Evolutionary conservation across 2,113 vertebrate species (phyloP).

Genomic region (Empidonax alnorum): DNA sequence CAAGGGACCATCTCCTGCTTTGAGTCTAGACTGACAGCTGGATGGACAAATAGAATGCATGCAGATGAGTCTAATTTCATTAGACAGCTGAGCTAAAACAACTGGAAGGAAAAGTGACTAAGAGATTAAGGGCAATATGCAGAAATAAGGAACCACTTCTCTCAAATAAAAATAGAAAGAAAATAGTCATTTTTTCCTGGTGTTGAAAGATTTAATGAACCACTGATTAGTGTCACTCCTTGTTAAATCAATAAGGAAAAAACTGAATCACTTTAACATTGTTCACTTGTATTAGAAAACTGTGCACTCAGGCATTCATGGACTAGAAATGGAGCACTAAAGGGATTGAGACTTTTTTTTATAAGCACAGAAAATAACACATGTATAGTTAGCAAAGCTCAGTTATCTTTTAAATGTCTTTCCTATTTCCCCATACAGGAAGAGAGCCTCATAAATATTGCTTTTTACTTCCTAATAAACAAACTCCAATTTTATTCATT

Average conservation of each 20-base stretch:
- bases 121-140: neutral
- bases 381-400: neutral
- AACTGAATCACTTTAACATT: neutral
- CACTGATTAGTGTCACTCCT: slow-evolving; percentile 9
- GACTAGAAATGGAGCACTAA: neutral
- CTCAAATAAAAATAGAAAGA: slow-evolving; percentile 28
- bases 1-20: neutral
- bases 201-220: slow-evolving; percentile 42
- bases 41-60: neutral
- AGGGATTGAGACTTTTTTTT: neutral
- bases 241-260: slow-evolving; percentile 54
- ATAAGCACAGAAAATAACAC: neutral
- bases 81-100: neutral
- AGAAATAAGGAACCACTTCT: slow-evolving; percentile 4
- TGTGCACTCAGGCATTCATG: neutral
- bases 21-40: neutral
- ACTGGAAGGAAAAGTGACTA: neutral
- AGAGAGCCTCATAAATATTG: neutral
- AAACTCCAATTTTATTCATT: neutral
- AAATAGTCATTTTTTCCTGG: slow-evolving; percentile 8
- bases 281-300: neutral
- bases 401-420: neutral
- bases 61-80: neutral
- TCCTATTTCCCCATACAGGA: neutral
- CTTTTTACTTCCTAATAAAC: neutral